phyloP scores from a whole-genome alignment of 2,888 invertebrate genomes.

The Zaprionus obscuricornis region DNA sequence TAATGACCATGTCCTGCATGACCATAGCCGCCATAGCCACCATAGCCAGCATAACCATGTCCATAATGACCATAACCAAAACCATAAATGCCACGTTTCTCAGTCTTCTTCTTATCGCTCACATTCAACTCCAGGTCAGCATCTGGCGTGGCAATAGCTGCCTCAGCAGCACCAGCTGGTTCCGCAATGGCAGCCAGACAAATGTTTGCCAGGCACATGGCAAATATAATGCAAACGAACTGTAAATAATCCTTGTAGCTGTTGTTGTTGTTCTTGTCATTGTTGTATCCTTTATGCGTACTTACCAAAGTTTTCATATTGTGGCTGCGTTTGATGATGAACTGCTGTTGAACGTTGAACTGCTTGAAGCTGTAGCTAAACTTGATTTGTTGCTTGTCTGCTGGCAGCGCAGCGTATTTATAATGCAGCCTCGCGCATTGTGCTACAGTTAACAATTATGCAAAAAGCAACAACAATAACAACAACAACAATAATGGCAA shows the following conservation, averaged over 20 bases:
- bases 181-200: conserved; percentile 61
- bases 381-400: conserved; percentile 50
- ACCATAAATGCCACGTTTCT: conserved; percentile 69
- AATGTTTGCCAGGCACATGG: conserved; percentile 43
- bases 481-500: conserved; percentile 26
- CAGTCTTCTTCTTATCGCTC: conserved; percentile 69
- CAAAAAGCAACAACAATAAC: conserved; percentile 42
- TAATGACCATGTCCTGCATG: conserved; percentile 50
- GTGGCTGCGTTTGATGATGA: conserved; percentile 7
- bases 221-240: conserved; percentile 50
- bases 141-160: conserved; percentile 24
- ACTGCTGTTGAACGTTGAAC: conserved; percentile 19
- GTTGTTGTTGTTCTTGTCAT: conserved; percentile 1
- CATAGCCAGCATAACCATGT: conserved; percentile 62
- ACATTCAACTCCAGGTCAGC: conserved; percentile 32
- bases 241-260: conserved; percentile 32
- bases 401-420: conserved; percentile 50
- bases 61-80: conserved; percentile 64
- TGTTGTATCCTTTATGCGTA: neutral
- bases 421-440: conserved; percentile 40
- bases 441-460: conserved; percentile 75
- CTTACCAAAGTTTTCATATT: conserved; percentile 72
- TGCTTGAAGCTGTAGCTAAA: conserved; percentile 30
- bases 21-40: conserved; percentile 35
- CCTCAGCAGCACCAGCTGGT: conserved; percentile 43